Conservation (phyloP, 2,113 vertebrate genomes). For the Cavia aperea region DNA sequence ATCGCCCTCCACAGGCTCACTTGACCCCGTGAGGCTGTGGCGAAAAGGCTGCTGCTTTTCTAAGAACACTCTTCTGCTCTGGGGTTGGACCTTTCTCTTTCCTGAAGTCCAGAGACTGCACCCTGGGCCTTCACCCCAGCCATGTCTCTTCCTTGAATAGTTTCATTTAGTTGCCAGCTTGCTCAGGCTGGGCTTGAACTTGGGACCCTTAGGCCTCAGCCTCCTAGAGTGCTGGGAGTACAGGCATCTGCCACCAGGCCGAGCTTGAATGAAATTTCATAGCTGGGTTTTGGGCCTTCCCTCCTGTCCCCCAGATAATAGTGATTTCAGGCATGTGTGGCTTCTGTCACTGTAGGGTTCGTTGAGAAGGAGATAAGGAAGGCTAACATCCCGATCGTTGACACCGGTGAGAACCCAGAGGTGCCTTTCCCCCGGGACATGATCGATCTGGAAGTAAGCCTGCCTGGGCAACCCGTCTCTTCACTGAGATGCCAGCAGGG, state of each 20-base stretch:
- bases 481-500: neutral
- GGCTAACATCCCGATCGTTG: slow-evolving; percentile 89
- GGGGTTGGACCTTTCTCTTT: neutral
- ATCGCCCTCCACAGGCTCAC: neutral
- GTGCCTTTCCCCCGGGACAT: slow-evolving; percentile 97
- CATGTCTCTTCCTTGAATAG: neutral
- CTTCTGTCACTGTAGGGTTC: slow-evolving; percentile 82
- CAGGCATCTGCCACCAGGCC: neutral
- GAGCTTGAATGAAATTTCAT: neutral
- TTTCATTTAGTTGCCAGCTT: neutral
- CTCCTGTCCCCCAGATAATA: neutral
- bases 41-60: neutral
- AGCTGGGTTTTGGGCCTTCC: neutral
- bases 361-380: slow-evolving; percentile 99
- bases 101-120: neutral
- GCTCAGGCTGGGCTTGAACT: neutral
- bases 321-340: neutral
- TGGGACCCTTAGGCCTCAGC: too few relatives aligned
- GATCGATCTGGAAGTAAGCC: slow-evolving; percentile 96
- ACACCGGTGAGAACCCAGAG: slow-evolving; percentile 97
- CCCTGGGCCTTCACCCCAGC: neutral
- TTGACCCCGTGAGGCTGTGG: neutral
- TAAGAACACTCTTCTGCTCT: neutral
- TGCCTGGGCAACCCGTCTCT: neutral
- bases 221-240: neutral